These are phyloP conservation scores for Nannoperca obscura DNA, from an alignment of 2,797 vertebrate species.

Conservation along the genomic window DNA sequence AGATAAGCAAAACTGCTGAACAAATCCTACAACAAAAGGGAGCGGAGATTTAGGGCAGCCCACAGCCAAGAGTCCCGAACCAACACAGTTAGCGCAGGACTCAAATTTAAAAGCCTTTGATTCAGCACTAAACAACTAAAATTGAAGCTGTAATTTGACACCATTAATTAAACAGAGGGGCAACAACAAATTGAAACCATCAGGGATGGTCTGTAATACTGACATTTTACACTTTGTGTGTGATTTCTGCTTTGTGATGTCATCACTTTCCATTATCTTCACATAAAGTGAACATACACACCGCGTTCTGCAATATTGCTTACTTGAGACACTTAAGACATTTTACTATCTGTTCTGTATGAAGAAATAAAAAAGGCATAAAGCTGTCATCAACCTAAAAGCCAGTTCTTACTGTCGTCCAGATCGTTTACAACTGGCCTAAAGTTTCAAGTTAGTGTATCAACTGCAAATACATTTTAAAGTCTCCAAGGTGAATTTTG, in stretches of 20 bases:
- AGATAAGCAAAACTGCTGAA: constrained; percentile 39
- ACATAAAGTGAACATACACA: not conserved
- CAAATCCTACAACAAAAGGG: constrained; percentile 61
- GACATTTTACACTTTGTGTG: not conserved
- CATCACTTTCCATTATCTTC: not conserved
- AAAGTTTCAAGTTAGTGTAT: not conserved
- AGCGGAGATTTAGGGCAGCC: constrained; percentile 21
- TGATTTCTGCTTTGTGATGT: not conserved
- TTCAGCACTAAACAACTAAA: not conserved
- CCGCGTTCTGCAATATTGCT: not conserved
- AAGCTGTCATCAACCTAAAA: not conserved
- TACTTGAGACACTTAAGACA: not conserved
- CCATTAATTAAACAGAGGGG: not conserved
- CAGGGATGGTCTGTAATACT: not conserved
- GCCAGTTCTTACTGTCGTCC: not conserved
- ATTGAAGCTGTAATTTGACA: not conserved
- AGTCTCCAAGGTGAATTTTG: too few species aligned
- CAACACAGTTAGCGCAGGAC: constrained; percentile 11
- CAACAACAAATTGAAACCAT: not conserved
- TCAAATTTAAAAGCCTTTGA: constrained; percentile 29
- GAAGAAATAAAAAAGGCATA: not conserved
- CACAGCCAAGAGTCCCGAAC: constrained; percentile 16
- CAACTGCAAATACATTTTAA: not conserved
- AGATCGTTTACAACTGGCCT: not conserved
- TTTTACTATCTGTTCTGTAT: not conserved